Base-by-base conservation (phyloP, 2,888 invertebrate species). In the Cyclophora punctaria region DNA sequence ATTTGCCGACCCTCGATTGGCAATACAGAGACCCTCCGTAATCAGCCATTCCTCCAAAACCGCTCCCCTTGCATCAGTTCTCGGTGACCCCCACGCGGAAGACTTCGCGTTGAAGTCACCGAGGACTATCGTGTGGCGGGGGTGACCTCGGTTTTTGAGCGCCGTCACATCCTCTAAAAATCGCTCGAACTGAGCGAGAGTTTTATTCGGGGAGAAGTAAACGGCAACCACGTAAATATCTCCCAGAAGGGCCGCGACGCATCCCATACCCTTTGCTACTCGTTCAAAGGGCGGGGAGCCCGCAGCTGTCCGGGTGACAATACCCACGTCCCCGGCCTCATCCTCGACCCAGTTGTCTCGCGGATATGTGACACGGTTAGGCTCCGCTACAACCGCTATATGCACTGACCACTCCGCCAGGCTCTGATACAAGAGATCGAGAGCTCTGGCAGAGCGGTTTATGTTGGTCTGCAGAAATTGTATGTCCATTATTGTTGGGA, bases 71-170 rank as follows among this genome's bases (percentile, higher is more conserved):
- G 43, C 43, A 20, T 43, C 43, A 0, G 43, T 43, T 43, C 43
- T 43, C 4, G 43, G 20, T 5, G 48, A 55, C 1, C 59, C 59
- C 64, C 64, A 62, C 0, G 53, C 53, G 33, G 6, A 5, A 6
- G 56, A 58, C 40, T 60, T 60, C 0, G 62, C 58, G 33, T 62
- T 62, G 34, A 59, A 46, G 40, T 60, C 60, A 0, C 43, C 43
- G n/a, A 20, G 20, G 3, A 43, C 35, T 4, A 48, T 5, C 5
- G 43, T 6, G 1, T 54, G 60, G 4, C 44, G 7, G 1, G 54
- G 46, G 0, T 55, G 5, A n/a, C 20, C 20, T 3, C 4, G 43
- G 3, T 20, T 20, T 20, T 20, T 20, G 3, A 43, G 43, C n/a
- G 3, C 20, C 3, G n/a, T 20, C 3, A 43, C 43, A 3, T 43